Percentiles rank a stretch among this genome's conserved stretches.
phyloP scores from a whole-genome alignment of 2,113 vertebrate species.

The Amphilophus citrinellus region DNA sequence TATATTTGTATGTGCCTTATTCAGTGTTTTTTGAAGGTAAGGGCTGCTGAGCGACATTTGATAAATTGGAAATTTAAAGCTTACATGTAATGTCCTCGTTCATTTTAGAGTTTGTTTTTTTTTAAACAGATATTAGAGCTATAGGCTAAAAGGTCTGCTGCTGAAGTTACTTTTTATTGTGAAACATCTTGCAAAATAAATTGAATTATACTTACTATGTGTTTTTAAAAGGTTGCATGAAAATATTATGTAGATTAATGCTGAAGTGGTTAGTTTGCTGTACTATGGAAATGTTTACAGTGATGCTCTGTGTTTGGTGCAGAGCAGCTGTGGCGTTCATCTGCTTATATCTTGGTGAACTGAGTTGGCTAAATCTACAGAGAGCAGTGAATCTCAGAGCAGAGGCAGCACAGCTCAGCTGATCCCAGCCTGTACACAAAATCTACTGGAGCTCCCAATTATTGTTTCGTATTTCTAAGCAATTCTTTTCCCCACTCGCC shows the following conservation, averaged over 20 bases:
- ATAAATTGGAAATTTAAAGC: neutral
- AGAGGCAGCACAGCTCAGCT: neutral
- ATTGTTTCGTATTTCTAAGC: too few relatives aligned
- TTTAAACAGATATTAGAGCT: too few relatives aligned
- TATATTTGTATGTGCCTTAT: too few relatives aligned
- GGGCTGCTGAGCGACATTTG: neutral
- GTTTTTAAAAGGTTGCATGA: neutral
- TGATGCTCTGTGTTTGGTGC: too few relatives aligned
- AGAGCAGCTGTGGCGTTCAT: too few relatives aligned
- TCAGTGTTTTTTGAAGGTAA: neutral
- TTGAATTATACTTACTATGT: neutral
- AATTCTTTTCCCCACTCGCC: too few relatives aligned
- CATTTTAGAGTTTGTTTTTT: neutral
- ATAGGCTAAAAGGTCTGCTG: neutral
- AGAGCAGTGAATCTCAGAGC: neutral
- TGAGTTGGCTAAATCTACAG: neutral
- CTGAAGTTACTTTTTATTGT: neutral
- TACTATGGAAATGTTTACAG: too few relatives aligned
- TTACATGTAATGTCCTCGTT: neutral
- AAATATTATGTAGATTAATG: neutral
- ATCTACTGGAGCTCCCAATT: too few relatives aligned
- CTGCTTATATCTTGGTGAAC: neutral
- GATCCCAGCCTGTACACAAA: neutral
- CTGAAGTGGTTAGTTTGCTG: neutral
- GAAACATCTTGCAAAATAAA: neutral